Conservation (phyloP, 2,797 vertebrate species). For the Pseudochirops cupreus region DNA sequence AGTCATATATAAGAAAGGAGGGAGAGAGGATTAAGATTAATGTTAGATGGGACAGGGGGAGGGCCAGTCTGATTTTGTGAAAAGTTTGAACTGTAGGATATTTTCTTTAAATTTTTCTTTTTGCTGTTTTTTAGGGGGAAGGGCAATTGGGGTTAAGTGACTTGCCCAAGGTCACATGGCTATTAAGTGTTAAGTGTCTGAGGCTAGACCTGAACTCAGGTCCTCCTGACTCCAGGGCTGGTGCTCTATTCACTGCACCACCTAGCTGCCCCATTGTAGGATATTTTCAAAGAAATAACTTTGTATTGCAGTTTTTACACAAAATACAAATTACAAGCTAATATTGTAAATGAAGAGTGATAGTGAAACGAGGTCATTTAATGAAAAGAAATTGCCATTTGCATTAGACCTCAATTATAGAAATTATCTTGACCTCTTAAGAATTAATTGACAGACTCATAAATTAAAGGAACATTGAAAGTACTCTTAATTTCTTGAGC, state of each 20-base stretch:
- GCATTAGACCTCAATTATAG: slow-evolving; percentile 2
- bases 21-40: background rate
- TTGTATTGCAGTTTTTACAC: background rate
- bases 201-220: too few relatives aligned
- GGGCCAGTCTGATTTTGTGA: background rate
- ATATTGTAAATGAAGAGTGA: slow-evolving; percentile 21
- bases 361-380: slow-evolving; percentile 31
- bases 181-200: too few relatives aligned
- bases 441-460: background rate
- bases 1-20: background rate
- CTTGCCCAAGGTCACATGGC: too few relatives aligned
- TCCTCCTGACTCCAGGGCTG: too few relatives aligned
- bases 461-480: slow-evolving; percentile 12
- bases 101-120: background rate
- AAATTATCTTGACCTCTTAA: background rate
- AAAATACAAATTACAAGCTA: slow-evolving; percentile 31
- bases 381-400: slow-evolving; percentile 24
- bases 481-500: background rate
- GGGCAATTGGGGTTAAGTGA: too few relatives aligned
- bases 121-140: too few relatives aligned
- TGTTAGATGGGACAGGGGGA: background rate
- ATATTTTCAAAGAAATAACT: slow-evolving; percentile 42
- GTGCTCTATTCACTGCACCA: too few relatives aligned
- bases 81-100: slow-evolving; percentile 6
- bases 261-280: too few relatives aligned